A percentile compares a stretch with the other conserved stretches of the same genome.
Conservation (phyloP, 2,113 vertebrate genomes). For the Fregetta grallaria region DNA sequence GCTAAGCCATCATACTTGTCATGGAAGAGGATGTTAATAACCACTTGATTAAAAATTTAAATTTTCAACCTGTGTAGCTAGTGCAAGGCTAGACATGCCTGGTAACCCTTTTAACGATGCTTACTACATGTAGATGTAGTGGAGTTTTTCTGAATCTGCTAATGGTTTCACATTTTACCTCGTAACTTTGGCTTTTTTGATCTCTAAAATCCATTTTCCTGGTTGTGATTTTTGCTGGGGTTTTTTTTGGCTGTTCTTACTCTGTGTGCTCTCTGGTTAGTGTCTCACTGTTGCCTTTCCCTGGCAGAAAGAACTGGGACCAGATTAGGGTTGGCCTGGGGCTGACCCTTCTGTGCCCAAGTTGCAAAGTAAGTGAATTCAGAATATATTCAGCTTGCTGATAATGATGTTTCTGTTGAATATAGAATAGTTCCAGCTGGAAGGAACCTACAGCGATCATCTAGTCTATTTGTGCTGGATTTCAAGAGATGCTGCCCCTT, state of each 20-base stretch:
- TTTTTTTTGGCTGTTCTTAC: not conserved
- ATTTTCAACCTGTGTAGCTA: not conserved
- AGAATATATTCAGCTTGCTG: not conserved
- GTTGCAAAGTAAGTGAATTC: not conserved
- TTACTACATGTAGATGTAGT: slow-evolving; percentile 20
- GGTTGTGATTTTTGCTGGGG: not conserved
- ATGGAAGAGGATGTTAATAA: slow-evolving; percentile 13
- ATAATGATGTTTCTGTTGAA: not conserved
- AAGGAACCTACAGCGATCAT: not conserved
- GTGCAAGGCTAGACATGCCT: not conserved
- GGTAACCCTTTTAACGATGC: slow-evolving; percentile 27
- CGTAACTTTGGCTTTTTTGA: not conserved
- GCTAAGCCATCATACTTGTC: not conserved
- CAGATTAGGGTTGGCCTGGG: not conserved
- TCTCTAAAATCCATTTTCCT: not conserved
- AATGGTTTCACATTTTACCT: slow-evolving; percentile 16
- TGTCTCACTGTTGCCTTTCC: not conserved
- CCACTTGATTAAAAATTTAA: not conserved
- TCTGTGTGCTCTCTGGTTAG: not conserved
- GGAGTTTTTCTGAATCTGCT: slow-evolving; percentile 7
- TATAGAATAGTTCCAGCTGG: not conserved
- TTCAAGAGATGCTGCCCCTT: not conserved
- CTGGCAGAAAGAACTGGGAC: not conserved
- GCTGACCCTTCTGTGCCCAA: not conserved
- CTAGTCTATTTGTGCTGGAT: not conserved